Evolutionary conservation across 2,888 invertebrate genomes (phyloP), one percentile per base, ranked within the genome.

Genomic region (Criorhina ranunculi): DNA sequence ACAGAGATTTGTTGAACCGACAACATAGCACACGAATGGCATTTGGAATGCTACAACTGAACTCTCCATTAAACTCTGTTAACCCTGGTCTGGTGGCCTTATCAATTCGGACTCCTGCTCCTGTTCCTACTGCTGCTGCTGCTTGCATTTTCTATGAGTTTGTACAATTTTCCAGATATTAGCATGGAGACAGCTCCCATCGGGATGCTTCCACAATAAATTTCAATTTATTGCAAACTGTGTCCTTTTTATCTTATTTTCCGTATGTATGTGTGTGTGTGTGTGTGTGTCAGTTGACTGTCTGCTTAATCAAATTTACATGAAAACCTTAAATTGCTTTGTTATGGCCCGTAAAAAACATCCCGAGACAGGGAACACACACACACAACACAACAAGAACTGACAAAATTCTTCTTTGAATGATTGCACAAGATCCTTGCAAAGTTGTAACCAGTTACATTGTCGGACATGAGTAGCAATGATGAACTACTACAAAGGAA

Each of bases 301-400:
- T 55, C 49, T 67, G 72, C 60, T 73, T 69, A 73, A 78, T 83
- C 79, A 78, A 83, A 73, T 83, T 83, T 79, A 62, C 79, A 83
- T 57, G 73, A 62, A 79, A 49, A 67, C 67, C 60, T 73, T 67
- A 73, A 77, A 78, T 83, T 64, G 77, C 44, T 77, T 31, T 6
- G 66, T 70, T 70, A 60, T 59, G 64, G 37, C 11, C 37, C 46
- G 37, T 69, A 64, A 24, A 66, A 59, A 70, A 62, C 44, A n/a
- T 12, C 11, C 29, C 31, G n/a, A 24, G 40, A 17, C 49, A 35
- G 19, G 49, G 42, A 19, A 19, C 9, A 5, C 29, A 31, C 51
- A 24, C 12, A 24, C 29, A 35, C 49, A 33, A 17, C 60, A 8
- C 17, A 44, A 40, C 37, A 11, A 24, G 7, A 17, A 42, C 7